phyloP scores from a whole-genome alignment of 2,888 invertebrate genomes.

The Ochropleura plecta region DNA sequence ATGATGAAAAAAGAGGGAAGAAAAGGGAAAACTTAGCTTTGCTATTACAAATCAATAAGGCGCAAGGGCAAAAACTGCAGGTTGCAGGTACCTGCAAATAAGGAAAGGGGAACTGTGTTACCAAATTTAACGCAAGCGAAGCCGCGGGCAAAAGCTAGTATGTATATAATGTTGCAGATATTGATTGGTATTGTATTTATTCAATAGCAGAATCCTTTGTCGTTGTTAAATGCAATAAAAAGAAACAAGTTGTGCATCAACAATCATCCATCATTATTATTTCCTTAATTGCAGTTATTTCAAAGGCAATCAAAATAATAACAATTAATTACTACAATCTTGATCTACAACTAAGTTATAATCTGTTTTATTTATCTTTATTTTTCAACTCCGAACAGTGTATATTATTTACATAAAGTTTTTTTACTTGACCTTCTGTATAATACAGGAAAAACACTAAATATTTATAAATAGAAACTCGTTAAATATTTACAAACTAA shows the following conservation, averaged over 20 bases:
- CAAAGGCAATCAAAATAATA: conserved; percentile 45
- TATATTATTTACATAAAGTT: not conserved
- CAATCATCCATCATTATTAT: conserved; percentile 50
- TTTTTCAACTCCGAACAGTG: not conserved
- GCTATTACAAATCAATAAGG: too few species aligned
- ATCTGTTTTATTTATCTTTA: not conserved
- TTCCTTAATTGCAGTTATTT: conserved; percentile 38
- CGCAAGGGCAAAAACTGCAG: too few species aligned
- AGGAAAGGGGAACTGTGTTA: too few species aligned
- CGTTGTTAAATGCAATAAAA: conserved; percentile 25
- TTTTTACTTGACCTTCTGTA: not conserved
- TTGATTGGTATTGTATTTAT: conserved; percentile 6
- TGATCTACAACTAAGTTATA: not conserved
- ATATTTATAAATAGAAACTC: conserved; percentile 2
- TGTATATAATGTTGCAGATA: not conserved
- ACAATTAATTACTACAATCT: conserved; percentile 42
- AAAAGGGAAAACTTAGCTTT: too few species aligned
- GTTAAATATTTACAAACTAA: conserved; percentile 9
- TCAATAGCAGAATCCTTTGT: conserved; percentile 27
- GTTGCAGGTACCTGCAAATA: too few species aligned
- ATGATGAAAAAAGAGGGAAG: too few species aligned
- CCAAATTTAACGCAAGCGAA: too few species aligned
- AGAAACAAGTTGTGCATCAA: conserved; percentile 21
- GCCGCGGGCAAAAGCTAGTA: not conserved
- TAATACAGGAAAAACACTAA: not conserved